Percentiles rank a stretch among this genome's conserved stretches.
These are phyloP conservation scores for Podiceps cristatus DNA, from an alignment of 2,113 vertebrate genomes.

Conservation along the genomic window DNA sequence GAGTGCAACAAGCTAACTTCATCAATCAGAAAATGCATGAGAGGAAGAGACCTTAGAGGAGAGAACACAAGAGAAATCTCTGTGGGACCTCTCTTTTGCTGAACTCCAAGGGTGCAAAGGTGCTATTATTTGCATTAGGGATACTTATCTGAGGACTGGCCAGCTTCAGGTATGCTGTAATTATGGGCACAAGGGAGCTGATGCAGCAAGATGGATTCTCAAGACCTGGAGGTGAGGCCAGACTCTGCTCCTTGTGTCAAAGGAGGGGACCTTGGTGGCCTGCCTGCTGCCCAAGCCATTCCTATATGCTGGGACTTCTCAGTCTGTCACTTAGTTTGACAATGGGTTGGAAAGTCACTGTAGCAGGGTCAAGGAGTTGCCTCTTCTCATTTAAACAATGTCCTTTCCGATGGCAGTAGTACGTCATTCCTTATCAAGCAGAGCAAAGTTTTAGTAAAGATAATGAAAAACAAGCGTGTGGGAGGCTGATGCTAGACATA, in stretches of 20 bases:
- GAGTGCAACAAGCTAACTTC: not conserved
- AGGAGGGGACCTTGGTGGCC: rapidly evolving
- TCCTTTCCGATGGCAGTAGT: not conserved
- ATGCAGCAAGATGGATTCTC: not conserved
- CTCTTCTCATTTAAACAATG: not conserved
- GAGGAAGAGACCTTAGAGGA: not conserved
- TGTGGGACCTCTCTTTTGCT: not conserved
- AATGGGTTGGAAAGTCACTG: not conserved
- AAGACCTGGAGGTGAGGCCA: not conserved
- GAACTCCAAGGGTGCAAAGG: not conserved
- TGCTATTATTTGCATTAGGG: not conserved
- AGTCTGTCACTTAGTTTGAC: not conserved
- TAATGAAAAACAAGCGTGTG: not conserved
- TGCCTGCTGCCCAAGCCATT: not conserved
- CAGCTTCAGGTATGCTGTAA: not conserved
- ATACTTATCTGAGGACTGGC: not conserved
- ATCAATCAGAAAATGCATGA: not conserved
- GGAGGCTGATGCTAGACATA: not conserved
- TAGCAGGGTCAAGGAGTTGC: not conserved
- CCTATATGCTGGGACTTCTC: not conserved
- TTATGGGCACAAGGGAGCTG: not conserved
- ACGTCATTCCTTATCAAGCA: not conserved
- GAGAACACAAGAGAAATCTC: not conserved
- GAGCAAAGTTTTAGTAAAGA: not conserved
- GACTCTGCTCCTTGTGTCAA: not conserved